phyloP scores from a whole-genome alignment of 2,797 vertebrate species.

The Moxostoma hubbsi region DNA sequence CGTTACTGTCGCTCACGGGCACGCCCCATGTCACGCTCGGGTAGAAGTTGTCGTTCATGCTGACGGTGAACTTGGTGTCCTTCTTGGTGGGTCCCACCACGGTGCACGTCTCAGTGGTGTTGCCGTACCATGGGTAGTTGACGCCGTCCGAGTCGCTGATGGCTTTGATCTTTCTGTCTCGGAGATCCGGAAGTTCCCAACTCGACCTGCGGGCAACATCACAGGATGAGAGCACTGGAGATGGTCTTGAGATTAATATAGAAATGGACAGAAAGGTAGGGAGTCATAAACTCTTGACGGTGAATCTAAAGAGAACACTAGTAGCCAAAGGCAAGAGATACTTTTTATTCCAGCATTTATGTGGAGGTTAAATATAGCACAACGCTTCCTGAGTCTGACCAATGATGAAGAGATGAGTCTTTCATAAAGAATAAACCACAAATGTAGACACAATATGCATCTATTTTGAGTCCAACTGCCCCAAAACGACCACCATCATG shows the following conservation, averaged over 20 bases:
- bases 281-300: not conserved
- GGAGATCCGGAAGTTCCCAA: conserved; percentile 95
- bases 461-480: conserved; percentile 8
- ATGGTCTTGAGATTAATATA: not conserved
- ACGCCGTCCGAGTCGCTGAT: conserved; percentile 98
- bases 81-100: conserved; percentile 92
- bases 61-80: conserved; percentile 91
- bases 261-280: not conserved
- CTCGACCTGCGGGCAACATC: conserved; percentile 84
- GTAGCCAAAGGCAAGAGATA: conserved; percentile 36
- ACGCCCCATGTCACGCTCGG: conserved; percentile 98
- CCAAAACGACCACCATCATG: not conserved
- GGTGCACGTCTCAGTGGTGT: conserved; percentile 95
- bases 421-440: conserved; percentile 13
- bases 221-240: not conserved
- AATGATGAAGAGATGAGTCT: conserved; percentile 2
- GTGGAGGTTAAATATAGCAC: conserved; percentile 49
- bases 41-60: conserved; percentile 99
- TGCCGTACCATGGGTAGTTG: conserved; percentile 99
- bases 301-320: conserved; percentile 10
- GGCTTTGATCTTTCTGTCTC: conserved; percentile 88
- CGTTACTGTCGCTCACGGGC: conserved; percentile 92
- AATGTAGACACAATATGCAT: conserved; percentile 1
- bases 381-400: conserved; percentile 7
- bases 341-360: conserved; percentile 36